phyloP scores from a whole-genome alignment of 2,113 vertebrate genomes.

The Leuciscus idus region DNA sequence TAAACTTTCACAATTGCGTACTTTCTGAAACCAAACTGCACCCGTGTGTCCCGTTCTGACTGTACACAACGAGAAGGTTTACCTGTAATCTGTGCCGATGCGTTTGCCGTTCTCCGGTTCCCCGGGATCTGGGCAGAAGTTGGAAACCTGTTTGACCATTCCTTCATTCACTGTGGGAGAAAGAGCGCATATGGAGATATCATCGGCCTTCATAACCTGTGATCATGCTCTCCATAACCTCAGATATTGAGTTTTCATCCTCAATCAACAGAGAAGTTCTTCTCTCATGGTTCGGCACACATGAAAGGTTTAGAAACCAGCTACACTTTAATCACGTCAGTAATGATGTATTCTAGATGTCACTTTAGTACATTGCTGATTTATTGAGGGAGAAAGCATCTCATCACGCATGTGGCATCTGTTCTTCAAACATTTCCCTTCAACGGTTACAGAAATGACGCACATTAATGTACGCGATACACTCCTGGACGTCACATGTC shows the following conservation, averaged over 20 bases:
- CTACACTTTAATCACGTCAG: neutral
- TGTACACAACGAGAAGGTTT: constrained; percentile 49
- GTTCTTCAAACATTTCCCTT: neutral
- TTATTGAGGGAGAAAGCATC: neutral
- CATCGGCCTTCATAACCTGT: neutral
- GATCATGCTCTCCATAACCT: neutral
- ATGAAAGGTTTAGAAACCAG: neutral
- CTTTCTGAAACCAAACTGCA: neutral
- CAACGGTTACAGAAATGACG: neutral
- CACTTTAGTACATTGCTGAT: constrained; percentile 3
- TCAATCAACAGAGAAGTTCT: neutral
- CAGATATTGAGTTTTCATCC: neutral
- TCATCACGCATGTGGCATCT: neutral
- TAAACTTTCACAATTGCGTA: neutral
- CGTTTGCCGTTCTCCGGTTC: constrained; percentile 97
- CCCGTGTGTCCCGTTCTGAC: neutral
- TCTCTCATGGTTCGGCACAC: constrained; percentile 42
- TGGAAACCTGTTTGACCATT: constrained; percentile 96
- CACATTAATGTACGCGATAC: neutral
- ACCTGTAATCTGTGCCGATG: constrained; percentile 95
- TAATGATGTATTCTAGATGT: neutral
- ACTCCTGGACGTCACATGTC: neutral
- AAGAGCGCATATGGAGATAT: neutral
- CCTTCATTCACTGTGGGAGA: constrained; percentile 92
- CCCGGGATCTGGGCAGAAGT: constrained; percentile 96